Base-by-base conservation (phyloP, 1,140 invertebrate genomes). In the Lycorma delicatula region DNA sequence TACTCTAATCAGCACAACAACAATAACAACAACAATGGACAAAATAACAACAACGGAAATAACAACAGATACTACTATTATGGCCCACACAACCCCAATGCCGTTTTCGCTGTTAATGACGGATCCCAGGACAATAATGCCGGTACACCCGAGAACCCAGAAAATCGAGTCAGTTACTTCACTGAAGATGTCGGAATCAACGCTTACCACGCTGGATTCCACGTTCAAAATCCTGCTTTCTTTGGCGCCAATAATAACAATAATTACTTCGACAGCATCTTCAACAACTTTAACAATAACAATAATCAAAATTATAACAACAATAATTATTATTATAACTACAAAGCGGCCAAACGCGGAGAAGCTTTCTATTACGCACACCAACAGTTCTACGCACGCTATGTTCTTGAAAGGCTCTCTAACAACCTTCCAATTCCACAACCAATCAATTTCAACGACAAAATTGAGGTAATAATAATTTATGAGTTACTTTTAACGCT, bases 181-280 rank as follows among this genome's bases (percentile, higher is more conserved):
- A 77, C 78, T 22, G 83, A 86, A 70, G 83, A 85, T 64, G 76
- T 85, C 61, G 83, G 81, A 23, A 70, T 84, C 29, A 86, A 85
- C 62, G 73, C 77, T 3, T 84, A 79, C 68, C 84, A 84, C 63
- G 79, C 76, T 11, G 41, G 41, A 2, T 3, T 44, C 66, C 77
- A 73, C 68, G 75, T 74, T 69, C 75, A 78, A 62, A 56, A 74
- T 28, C 71, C 78, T 36, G 73, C 69, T 49, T 77, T 79, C 1
- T 72, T 72, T 71, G 80, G 77, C 75, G 66, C 75, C 41, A 67
- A 69, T 25, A 67, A 70, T 26, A 64, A 68, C 7, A 67, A 75
- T 53, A 70, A 68, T 48, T 60, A 58, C 9, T 16, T 69, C 2
- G 36, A 41, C 0, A 52, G 60, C 23, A n/a, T n/a, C n/a, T n/a